Evolutionary conservation across 2,888 invertebrate genomes (phyloP), one percentile per base, ranked within the genome.

Genomic region (Epistrophe grossulariae): DNA sequence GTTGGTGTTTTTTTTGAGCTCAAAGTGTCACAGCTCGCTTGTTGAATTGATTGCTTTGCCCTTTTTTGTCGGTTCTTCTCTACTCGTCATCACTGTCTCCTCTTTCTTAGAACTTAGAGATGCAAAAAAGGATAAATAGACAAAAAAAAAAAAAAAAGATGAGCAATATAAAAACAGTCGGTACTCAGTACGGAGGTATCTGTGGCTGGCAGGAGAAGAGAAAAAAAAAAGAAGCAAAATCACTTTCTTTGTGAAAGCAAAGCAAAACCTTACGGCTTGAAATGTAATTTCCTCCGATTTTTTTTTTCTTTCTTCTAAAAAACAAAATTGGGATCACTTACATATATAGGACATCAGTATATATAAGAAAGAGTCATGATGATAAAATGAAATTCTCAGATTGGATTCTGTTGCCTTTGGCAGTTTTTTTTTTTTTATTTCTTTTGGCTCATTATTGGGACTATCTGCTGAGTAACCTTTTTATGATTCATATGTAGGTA

Each of bases 31-130:
- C 62, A 79, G 57, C 28, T 55, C 50, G 31, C 55, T 73, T 70
- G 74, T 84, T 74, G 70, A 74, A 73, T 55, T 70, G 79, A 84
- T 84, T 84, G 70, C 79, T 74, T 57, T 79, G 64, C 35, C 79
- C 55, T 70, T 70, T 70, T 70, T 70, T 17, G 31, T n/a, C 19
- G 38, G 28, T 59, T 66, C 64, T 9, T 19, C 24, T 19, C 24
- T 24, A 3, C 45, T 79, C n/a, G 73, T 74, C 38, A 40, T 52
- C 70, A 11, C 38, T 64, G 7, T 28, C n/a, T 15, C 50, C 17
- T 66, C n/a, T n/a, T n/a, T 66, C 31, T 40, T 19, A 35, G 4
- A 66, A 31, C n/a, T 19, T 35, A n/a, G 19, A 19, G 19, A 55
- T 40, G 40, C 40, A 55, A 70, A 70, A 38, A 43, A 70, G 28